These are phyloP conservation scores for Catharus fuscescens DNA, from an alignment of 2,113 vertebrate genomes.

Conservation along the genomic window DNA sequence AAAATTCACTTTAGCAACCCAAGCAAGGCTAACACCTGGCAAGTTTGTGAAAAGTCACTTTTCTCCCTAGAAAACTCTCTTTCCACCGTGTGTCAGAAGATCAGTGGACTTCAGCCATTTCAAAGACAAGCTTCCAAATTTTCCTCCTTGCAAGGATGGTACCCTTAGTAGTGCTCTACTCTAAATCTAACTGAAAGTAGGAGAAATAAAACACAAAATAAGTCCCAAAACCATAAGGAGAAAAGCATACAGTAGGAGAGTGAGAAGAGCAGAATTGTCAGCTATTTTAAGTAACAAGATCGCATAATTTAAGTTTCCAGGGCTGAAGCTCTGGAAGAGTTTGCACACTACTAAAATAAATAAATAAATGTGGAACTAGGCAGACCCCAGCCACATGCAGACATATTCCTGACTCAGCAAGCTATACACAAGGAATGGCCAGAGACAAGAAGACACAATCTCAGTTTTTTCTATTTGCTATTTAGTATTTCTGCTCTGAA, in stretches of 20 bases:
- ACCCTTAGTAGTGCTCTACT: neutral
- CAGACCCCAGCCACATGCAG: neutral
- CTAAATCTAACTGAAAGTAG: neutral
- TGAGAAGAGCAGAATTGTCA: neutral
- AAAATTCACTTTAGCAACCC: neutral
- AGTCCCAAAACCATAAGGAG: neutral
- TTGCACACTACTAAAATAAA: neutral
- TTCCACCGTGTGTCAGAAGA: neutral
- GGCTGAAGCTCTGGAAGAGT: neutral
- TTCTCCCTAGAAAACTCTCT: neutral
- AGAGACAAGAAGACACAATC: neutral
- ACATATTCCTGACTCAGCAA: neutral
- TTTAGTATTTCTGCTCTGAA: neutral
- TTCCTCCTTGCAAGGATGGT: neutral
- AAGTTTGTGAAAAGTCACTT: neutral
- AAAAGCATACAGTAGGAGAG: neutral
- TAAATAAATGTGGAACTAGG: neutral
- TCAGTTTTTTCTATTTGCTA: neutral
- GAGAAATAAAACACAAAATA: neutral
- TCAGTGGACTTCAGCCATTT: neutral
- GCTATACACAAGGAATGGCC: neutral
- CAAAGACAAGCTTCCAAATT: neutral
- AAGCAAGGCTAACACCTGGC: neutral
- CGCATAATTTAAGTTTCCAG: neutral
- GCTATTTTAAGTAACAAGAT: neutral